Evolutionary conservation across 1,140 invertebrate species (phyloP), one percentile per base, ranked within the genome.

Genomic region (Oreohelix idahoensis): DNA sequence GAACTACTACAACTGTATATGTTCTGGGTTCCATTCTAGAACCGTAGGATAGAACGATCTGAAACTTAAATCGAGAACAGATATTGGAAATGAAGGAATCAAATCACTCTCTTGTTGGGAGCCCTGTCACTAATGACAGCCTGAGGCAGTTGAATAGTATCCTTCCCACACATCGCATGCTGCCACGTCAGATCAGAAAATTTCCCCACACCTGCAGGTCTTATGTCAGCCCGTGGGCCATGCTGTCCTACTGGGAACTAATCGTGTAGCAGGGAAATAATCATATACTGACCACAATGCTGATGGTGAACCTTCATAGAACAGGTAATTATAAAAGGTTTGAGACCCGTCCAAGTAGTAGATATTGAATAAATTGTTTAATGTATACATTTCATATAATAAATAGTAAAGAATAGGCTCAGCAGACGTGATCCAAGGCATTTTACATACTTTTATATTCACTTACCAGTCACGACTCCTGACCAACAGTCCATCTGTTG

Each of bases 151-250:
- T 80, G 63, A 39, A 80, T 49, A 23, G n/a, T n/a, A n/a, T n/a
- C n/a, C 71, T 36, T 80, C 79, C 10, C 66, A 80, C 66, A 80
- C n/a, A n/a, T n/a, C n/a, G n/a, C 79, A 2, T 36, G 79, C 51
- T 17, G 1, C n/a, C 1, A 20, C 63, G 1, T 71, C 49, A 20
- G 39, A 35, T 17, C 38, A 36, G 35, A 66, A 80, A 5, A 26
- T 80, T 17, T 32, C 8, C 36, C 13, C 8, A 36, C 5, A 45
- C 23, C 20, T 80, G 29, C 8, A 80, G 79, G 20, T 36, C 38
- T 80, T 80, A n/a, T 80, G 32, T 42, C 51, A 35, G 63, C n/a
- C 26, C 5, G 51, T 71, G 36, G 49, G 51, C 4, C 5, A 1
- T 80, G 63, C 32, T 36, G 45, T 32, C n/a, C 66, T 80, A 26